A percentile compares a stretch with the other conserved stretches of the same genome.
phyloP scores from a whole-genome alignment of 1,140 invertebrate genomes.

The Caenorhabditis remanei region DNA sequence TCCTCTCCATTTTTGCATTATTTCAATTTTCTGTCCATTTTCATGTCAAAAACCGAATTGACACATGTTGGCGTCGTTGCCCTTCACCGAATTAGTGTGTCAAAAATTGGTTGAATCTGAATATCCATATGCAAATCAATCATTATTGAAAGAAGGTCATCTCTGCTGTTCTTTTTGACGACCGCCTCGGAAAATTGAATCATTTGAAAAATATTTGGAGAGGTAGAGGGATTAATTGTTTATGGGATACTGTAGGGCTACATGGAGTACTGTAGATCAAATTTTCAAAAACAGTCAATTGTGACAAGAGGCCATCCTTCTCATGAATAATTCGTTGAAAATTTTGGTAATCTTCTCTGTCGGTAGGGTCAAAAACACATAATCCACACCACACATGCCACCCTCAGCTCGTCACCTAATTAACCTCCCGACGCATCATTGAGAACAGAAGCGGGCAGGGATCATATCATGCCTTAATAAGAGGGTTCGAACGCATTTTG shows the following conservation, averaged over 20 bases:
- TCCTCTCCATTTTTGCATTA: conserved; percentile 10
- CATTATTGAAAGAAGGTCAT: not conserved
- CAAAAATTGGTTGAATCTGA: not conserved
- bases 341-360: too few relatives aligned
- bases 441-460: not conserved
- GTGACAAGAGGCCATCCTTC: too few relatives aligned
- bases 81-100: conserved; percentile 23
- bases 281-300: not conserved
- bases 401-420: conserved; percentile 10
- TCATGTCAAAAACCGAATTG: conserved; percentile 24
- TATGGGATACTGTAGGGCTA: too few relatives aligned
- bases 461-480: conserved; percentile 38
- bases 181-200: not conserved
- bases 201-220: too few relatives aligned
- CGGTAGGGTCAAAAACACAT: not conserved
- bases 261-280: not conserved
- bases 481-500: not conserved
- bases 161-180: too few relatives aligned
- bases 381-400: too few relatives aligned
- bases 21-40: conserved; percentile 10
- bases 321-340: too few relatives aligned
- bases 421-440: not conserved
- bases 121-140: conserved; percentile 18
- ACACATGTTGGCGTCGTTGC: not conserved
- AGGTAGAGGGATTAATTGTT: too few relatives aligned